Evolutionary conservation across 2,888 invertebrate species (phyloP), one percentile per base, ranked within the genome.

Genomic region (Erebia ligea): DNA sequence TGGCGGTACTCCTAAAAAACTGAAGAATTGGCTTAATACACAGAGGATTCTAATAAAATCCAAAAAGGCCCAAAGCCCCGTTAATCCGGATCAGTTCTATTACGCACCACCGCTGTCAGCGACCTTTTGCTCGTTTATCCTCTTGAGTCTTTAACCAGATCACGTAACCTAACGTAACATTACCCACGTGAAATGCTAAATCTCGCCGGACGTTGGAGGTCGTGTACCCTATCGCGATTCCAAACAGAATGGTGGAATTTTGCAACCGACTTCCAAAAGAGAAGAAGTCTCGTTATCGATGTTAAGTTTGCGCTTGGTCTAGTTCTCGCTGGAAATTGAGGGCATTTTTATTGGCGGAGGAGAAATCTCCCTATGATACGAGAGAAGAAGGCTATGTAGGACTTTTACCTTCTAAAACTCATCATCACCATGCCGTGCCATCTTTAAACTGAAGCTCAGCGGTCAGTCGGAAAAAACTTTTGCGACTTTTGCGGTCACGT

Each of bases 131-230:
- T 67, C 64, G 61, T 68, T 73, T 73, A 67, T 71, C 69, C 69
- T 71, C 59, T 69, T 59, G 50, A n/a, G 54, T 56, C 8, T 59
- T 57, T 42, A 73, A 67, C 64, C 73, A 59, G 63, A 67, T 71
- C 73, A 73, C 71, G 73, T 71, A 73, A 71, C 25, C 9, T 68
- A 67, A 73, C 58, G 73, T 68, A 73, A 73, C 52, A 58, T 71
- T 67, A 70, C 68, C 66, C 42, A 61, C 17, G 58, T 70, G 57
- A 70, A 73, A 67, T 45, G 52, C 52, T 69, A 63, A 67, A 66
- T 59, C 57, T 19, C 19, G 50, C 64, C 71, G 69, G 69, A 71
- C 71, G 11, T 19, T 54, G 65, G 64, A 71, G 73, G 73, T 73
- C 71, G 54, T 54, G 59, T 67, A 73, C 56, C 69, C 63, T 57